These are phyloP conservation scores for Parnassius orleans DNA, from an alignment of 2,888 invertebrate genomes.

Conservation along the genomic window DNA sequence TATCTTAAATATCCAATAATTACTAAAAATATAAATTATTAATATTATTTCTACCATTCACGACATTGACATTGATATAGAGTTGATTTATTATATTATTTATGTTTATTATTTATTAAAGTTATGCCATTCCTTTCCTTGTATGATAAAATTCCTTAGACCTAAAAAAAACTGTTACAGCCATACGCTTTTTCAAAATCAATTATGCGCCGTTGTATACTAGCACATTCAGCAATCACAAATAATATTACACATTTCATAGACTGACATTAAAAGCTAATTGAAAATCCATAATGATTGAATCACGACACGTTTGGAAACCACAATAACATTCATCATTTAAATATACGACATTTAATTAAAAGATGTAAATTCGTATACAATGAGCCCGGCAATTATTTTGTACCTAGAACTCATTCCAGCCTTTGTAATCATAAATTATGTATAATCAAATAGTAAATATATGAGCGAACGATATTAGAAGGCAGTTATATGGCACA, in stretches of 20 bases:
- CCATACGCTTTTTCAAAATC: not conserved
- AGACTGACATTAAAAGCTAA: slow-evolving; percentile 15
- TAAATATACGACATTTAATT: slow-evolving; percentile 21
- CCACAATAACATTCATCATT: slow-evolving; percentile 38
- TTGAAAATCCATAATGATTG: slow-evolving; percentile 17
- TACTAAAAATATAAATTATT: too few relatives aligned
- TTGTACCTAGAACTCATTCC: slow-evolving; percentile 38
- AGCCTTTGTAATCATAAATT: slow-evolving; percentile 15
- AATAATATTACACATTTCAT: slow-evolving; percentile 4
- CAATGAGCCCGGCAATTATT: slow-evolving; percentile 42
- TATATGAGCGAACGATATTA: slow-evolving; percentile 43
- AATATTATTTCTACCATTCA: too few relatives aligned
- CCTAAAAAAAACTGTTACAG: too few relatives aligned
- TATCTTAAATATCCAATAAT: too few relatives aligned
- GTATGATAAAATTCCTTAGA: too few relatives aligned
- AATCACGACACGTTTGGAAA: slow-evolving; percentile 12
- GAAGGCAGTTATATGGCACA: slow-evolving; percentile 39
- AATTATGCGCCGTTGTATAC: slow-evolving; percentile 2
- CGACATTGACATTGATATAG: too few relatives aligned
- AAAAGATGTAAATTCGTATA: slow-evolving; percentile 18
- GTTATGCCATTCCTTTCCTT: too few relatives aligned
- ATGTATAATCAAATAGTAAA: slow-evolving; percentile 28
- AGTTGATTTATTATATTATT: too few relatives aligned
- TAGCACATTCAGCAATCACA: not conserved
- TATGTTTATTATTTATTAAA: too few relatives aligned